Percentiles rank a stretch among this genome's conserved stretches.
phyloP scores from a whole-genome alignment of 1,140 invertebrate species.

The Contarinia nasturtii region DNA sequence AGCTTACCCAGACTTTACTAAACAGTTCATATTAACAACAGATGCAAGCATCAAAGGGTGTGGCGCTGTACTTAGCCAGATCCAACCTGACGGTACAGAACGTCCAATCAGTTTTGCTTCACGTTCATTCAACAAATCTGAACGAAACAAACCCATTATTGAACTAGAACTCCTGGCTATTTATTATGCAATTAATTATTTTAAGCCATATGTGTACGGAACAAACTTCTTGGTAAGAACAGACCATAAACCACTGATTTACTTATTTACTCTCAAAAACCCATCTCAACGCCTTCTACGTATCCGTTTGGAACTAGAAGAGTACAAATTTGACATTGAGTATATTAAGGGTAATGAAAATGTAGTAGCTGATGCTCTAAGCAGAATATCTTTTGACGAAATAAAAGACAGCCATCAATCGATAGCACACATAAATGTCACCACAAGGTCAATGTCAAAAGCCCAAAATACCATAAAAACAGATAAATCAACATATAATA shows the following conservation, averaged over 20 bases:
- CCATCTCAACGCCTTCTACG: too few species aligned
- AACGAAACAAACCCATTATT: slow-evolving; percentile 10
- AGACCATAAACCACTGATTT: slow-evolving; percentile 27
- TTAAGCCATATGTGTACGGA: slow-evolving; percentile 2
- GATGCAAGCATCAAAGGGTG: slow-evolving; percentile 23
- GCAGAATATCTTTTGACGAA: too few species aligned
- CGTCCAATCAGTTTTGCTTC: slow-evolving; percentile 13
- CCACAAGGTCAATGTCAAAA: too few species aligned
- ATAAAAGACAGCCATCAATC: too few species aligned
- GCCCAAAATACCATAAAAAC: too few species aligned
- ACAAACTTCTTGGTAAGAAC: slow-evolving; percentile 22
- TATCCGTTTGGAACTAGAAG: too few species aligned
- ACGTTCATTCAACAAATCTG: slow-evolving; percentile 10
- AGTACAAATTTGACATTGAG: too few species aligned
- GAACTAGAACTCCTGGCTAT: slow-evolving; percentile 20
- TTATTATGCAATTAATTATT: slow-evolving; percentile 19
- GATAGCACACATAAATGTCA: too few species aligned
- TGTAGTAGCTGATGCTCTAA: too few species aligned
- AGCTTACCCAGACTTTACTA: slow-evolving; percentile 7
- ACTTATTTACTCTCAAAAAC: too few species aligned
- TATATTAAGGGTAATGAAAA: too few species aligned
- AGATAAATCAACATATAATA: too few species aligned
- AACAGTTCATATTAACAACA: slow-evolving; percentile 26
- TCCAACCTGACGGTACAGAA: slow-evolving; percentile 10
- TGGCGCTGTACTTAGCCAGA: slow-evolving; percentile 26